Conservation (phyloP, 1,140 invertebrate genomes). For the Mya arenaria region DNA sequence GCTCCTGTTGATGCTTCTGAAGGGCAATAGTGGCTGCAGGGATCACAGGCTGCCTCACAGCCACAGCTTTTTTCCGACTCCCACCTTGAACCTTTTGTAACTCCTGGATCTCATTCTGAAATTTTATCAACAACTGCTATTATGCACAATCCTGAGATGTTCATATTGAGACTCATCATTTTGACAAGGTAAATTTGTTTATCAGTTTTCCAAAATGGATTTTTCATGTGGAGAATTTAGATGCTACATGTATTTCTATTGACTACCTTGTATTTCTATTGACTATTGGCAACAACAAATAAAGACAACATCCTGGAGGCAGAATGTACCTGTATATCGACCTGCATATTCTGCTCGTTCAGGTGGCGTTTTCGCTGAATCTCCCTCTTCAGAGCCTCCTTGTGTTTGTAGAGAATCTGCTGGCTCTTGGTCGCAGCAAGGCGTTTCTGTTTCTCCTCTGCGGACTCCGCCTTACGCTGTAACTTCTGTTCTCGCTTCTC, state of each 20-base stretch:
- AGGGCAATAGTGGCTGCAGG: slow-evolving; percentile 23
- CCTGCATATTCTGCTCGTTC: slow-evolving; percentile 94
- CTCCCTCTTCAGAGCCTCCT: slow-evolving; percentile 95
- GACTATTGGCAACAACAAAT: no score
- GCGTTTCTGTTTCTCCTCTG: slow-evolving; percentile 79
- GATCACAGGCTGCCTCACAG: slow-evolving; percentile 19
- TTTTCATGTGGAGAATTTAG: no score
- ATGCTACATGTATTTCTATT: no score
- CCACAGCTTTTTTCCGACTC: slow-evolving; percentile 32
- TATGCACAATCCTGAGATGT: no score
- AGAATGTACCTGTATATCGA: slow-evolving; percentile 87
- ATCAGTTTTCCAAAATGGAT: no score
- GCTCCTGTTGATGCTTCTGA: slow-evolving; percentile 55
- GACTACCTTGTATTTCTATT: no score
- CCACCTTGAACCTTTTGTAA: slow-evolving; percentile 18
- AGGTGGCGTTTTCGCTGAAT: slow-evolving; percentile 94
- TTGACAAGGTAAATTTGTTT: no score
- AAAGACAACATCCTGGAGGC: no score
- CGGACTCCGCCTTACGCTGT: slow-evolving; percentile 78
- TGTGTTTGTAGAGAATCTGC: slow-evolving; percentile 88
- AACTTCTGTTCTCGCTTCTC: slow-evolving; percentile 76
- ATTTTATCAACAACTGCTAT: no score
- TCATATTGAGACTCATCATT: no score
- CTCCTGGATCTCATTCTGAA: slow-evolving; percentile 46
- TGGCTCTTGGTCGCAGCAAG: slow-evolving; percentile 76